Base-by-base conservation (phyloP, 1,140 invertebrate species). In the Sitodiplosis mosellana region DNA sequence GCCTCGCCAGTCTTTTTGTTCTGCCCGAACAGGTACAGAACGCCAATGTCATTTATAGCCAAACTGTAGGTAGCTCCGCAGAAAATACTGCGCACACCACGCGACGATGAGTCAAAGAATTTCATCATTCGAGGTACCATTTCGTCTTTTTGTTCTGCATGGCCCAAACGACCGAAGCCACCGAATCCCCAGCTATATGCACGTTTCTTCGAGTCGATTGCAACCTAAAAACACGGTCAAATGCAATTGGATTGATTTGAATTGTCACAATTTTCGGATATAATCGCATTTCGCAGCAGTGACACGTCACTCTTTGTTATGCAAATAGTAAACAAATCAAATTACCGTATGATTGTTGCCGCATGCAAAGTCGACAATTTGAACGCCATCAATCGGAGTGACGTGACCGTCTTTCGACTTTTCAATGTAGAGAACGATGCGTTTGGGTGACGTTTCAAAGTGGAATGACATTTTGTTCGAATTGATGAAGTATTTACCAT, bases 171-270 rank as follows among this genome's bases (percentile, higher is more conserved):
- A 1, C 90, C 90, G 59, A 93, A 89, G 1, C 89, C 91, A 12
- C 88, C 90, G 64, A 93, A 94, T 21, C 91, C 90, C 89, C 89
- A 94, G 34, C 87, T 88, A 59, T 81, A 95, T 1, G 86, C 79
- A 11, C 89, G 74, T 58, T 84, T 87, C 54, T 83, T 82, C 0
- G 80, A 80, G 58, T 95, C 90, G 48, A 91, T 76, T 0, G 85
- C 85, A 42, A 93, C 73, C 81, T 83, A 51, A 2, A 47, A 48
- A 47, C 19, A 55, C 43, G 45, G 14, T 43, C 22, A 15, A 45
- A 45, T 33, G 37, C 3, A 48, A 42, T 11, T 11, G 17, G 8
- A 14, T 41, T 41, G 17, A n/a, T 36, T 41, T 41, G 17, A 18
- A n/a, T 41, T 7, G 15, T 41, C 17, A 8, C 8, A 41, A 41